Evolutionary conservation across 2,888 invertebrate genomes (phyloP), one percentile per base, ranked within the genome.

Genomic region (Netelia inedita): DNA sequence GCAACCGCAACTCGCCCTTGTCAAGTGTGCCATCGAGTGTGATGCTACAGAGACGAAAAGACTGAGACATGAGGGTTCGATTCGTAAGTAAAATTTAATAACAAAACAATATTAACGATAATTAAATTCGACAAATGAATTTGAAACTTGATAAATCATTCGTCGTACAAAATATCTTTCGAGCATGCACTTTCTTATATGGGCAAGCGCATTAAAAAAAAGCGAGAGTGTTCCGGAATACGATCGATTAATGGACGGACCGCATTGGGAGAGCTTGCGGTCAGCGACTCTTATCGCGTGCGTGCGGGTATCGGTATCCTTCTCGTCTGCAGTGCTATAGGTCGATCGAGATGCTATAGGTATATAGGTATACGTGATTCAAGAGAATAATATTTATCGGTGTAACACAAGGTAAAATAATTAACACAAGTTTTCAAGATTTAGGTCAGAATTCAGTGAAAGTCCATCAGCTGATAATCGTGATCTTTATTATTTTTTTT

Each of bases 61-160:
- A 84, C 87, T 89, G 87, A 90, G 91, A 91, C 82, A 93, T 92
- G 93, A 91, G 91, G 86, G 68, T 88, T 87, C 91, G 90, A 89
- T 88, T 89, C 89, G 93, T 93, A 87, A 92, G 93, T 91, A 87
- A n/a, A 68, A 43, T 80, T 41, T 1, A 35, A 21, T 14, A 50
- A 59, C 21, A n/a, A 53, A 55, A 41, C 10, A 35, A 74, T 21
- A 5, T 28, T 28, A 50, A 63, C 14, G 1, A 46, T 46, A 46
- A 46, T 46, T 14, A 0, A 46, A 46, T 2, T 46, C 10, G 46
- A 14, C 11, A 46, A 50, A 28, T 59, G 14, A 74, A 74, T 61
- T 35, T 35, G 3, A 5, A 35, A 6, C 1, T 35, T 6, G 3
- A 35, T 6, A 6, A 35, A 35, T 35, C 35, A 1, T 35, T 35